These are phyloP conservation scores for Aldrovandia affinis DNA, from an alignment of 2,797 vertebrate species.

Conservation along the genomic window DNA sequence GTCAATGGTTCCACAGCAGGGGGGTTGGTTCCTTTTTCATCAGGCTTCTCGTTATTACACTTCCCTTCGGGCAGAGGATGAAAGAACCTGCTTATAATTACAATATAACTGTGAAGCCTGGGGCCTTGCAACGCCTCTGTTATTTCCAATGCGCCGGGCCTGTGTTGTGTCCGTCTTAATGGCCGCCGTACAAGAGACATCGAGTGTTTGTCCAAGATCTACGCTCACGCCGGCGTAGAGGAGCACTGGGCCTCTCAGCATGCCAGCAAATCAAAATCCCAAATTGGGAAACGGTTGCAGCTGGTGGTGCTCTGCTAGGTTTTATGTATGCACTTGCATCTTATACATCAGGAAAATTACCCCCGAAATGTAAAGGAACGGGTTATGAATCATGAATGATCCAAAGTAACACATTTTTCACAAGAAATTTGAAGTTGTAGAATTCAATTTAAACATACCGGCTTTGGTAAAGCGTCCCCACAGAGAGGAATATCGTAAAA, in stretches of 20 bases:
- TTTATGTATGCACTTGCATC: no score
- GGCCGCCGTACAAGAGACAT: neutral
- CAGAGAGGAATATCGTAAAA: neutral
- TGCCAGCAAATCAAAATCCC: no score
- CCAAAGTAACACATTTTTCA: no score
- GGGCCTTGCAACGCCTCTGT: neutral
- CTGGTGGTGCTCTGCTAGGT: no score
- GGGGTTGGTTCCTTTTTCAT: constrained; percentile 13
- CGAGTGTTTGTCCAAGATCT: neutral
- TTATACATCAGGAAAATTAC: no score
- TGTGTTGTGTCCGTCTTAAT: neutral
- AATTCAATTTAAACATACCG: constrained; percentile 3
- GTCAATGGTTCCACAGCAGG: constrained; percentile 3
- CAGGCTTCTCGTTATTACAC: neutral
- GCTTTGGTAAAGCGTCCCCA: constrained; percentile 5
- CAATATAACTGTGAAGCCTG: neutral
- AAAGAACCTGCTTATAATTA: constrained; percentile 13
- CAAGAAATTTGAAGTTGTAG: neutral
- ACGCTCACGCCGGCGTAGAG: no score
- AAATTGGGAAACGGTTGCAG: no score
- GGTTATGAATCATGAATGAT: no score
- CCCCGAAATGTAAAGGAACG: no score
- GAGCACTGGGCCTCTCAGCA: no score
- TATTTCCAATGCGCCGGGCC: neutral
- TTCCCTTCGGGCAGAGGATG: neutral